Base-by-base conservation (phyloP, 2,113 vertebrate genomes). In the Calonectris borealis region DNA sequence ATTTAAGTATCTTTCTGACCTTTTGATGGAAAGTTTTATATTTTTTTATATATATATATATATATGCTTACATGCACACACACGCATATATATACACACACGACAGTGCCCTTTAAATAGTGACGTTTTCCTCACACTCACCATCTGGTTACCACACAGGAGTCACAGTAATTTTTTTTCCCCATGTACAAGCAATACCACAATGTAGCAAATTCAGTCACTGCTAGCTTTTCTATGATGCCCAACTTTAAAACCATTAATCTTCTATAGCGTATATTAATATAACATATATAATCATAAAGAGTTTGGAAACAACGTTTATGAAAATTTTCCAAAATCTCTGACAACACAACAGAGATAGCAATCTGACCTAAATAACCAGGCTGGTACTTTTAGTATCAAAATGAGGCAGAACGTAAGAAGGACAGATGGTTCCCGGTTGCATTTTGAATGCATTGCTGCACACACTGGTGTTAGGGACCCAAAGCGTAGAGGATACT, bases 81-180 rank as follows among this genome's bases (percentile, higher is more conserved):
- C 6, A 31, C 9, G 64, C 1, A 65, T 5, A 34, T 6, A 48
- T 16, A 31, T 6, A 42, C 3, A 49, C 0, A 46, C 17, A 42
- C 1, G 1, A 34, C 11, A 38, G 25, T 54, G 31, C 16, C 62
- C 40, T 95, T 90, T 94, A 73, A 61, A 40, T 11, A 54, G 42
- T 8, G 38, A 36, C 11, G 58, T 91, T 75, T 83, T 62, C 64
- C 64, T 89, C 58, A 86, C 31, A 55, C 9, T 69, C 54, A 57
- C 58, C 92, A 65, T 65, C 64, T 86, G 64, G 14, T 54, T 66
- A 78, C 21, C 25, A 70, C 46, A 73, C 34, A 52, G 44, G 31
- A 81, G 26, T 7, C 55, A 71, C n/a, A 44, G 24, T 11, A 48
- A 34, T 31, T 48, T 36, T 60, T 70, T 73, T 36, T 7, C 21